phyloP scores from a whole-genome alignment of 2,113 vertebrate species.

The Myiopsitta monachus region DNA sequence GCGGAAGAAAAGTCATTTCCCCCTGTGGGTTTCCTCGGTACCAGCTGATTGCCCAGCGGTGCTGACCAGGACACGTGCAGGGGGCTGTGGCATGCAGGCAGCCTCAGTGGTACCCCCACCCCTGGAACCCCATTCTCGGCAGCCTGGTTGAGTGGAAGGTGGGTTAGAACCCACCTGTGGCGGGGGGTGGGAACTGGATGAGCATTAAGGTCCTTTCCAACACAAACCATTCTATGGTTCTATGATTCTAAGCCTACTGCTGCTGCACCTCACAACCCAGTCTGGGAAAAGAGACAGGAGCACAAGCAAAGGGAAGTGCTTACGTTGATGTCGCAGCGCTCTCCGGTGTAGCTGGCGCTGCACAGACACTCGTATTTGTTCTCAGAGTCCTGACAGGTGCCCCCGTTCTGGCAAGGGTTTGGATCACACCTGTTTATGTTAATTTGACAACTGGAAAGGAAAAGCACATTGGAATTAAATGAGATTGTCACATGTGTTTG shows the following conservation, averaged over 20 bases:
- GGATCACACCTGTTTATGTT: slow-evolving; percentile 84
- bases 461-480: background rate
- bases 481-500: background rate
- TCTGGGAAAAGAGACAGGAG: background rate
- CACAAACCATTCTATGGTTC: background rate
- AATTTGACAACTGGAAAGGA: slow-evolving; percentile 82
- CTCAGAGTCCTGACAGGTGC: slow-evolving; percentile 82
- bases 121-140: background rate
- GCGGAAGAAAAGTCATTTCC: background rate
- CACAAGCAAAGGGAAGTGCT: slow-evolving; percentile 35
- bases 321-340: slow-evolving; percentile 85
- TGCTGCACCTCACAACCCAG: background rate
- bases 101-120: background rate
- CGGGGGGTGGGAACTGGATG: background rate
- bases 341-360: slow-evolving; percentile 81
- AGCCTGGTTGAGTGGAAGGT: background rate
- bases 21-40: background rate
- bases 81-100: rapidly evolving
- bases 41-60: rapidly evolving
- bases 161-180: background rate
- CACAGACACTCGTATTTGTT: slow-evolving; percentile 87
- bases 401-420: slow-evolving; percentile 90
- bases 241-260: background rate
- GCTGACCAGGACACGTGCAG: background rate
- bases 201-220: background rate